These are phyloP conservation scores for Danio jaintianensis DNA, from an alignment of 2,797 vertebrate genomes.

Conservation along the genomic window DNA sequence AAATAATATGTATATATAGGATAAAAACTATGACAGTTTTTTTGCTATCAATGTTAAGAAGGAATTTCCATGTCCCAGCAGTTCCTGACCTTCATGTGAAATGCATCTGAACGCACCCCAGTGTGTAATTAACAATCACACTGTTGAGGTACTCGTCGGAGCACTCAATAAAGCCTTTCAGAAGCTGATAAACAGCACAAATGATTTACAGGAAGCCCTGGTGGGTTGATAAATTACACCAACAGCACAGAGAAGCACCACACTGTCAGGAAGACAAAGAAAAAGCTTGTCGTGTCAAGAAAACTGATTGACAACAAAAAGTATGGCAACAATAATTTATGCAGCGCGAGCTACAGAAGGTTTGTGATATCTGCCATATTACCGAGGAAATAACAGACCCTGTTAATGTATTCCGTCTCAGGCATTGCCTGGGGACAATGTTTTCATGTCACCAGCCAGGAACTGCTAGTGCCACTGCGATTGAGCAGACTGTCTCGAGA, in stretches of 20 bases:
- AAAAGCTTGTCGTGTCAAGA: constrained; percentile 42
- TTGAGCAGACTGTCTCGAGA: constrained; percentile 50
- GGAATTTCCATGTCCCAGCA: constrained; percentile 10
- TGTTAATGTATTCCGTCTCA: constrained; percentile 58
- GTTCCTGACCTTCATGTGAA: constrained; percentile 19
- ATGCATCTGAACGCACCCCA: constrained; percentile 21
- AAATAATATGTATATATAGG: too few species aligned
- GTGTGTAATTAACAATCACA: constrained; percentile 48
- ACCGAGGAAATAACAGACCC: constrained; percentile 52
- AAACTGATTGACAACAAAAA: constrained; percentile 52
- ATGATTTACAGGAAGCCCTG: constrained; percentile 43
- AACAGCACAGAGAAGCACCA: constrained; percentile 16
- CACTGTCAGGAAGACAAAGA: constrained; percentile 26
- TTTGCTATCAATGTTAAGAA: constrained; percentile 9
- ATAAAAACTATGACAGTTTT: not conserved
- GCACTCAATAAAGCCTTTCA: constrained; percentile 35
- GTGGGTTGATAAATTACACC: constrained; percentile 38
- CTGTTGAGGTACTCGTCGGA: constrained; percentile 21
- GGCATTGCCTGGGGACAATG: constrained; percentile 56
- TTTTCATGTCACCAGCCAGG: constrained; percentile 62
- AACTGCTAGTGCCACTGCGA: constrained; percentile 46
- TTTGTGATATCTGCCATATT: constrained; percentile 60
- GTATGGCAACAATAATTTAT: constrained; percentile 52
- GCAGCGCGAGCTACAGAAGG: constrained; percentile 47
- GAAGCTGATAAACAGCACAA: constrained; percentile 49